These are phyloP conservation scores for Micronycteris hirsuta DNA, from an alignment of 2,113 vertebrate species.

Conservation along the genomic window DNA sequence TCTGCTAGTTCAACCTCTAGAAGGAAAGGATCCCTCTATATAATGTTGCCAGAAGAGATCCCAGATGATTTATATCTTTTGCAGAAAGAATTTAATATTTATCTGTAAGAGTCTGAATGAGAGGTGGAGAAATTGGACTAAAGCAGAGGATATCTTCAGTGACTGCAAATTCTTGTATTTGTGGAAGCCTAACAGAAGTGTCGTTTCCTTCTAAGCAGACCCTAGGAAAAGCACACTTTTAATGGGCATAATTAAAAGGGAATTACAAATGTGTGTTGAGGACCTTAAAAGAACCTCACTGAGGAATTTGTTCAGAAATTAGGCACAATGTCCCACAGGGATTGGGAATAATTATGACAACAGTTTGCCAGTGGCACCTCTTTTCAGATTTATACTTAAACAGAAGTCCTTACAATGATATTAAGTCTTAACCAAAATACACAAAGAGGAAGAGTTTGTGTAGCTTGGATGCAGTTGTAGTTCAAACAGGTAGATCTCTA, in stretches of 20 bases:
- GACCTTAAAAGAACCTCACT: conserved; percentile 1
- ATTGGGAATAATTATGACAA: conserved; percentile 2
- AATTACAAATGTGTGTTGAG: conserved; percentile 36
- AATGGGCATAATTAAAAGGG: conserved; percentile 41
- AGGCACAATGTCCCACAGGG: background rate
- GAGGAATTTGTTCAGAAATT: background rate
- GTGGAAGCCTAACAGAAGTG: conserved; percentile 36
- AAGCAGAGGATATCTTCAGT: conserved; percentile 63
- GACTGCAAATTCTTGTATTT: conserved; percentile 53
- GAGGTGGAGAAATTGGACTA: conserved; percentile 53
- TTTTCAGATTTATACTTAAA: conserved; percentile 14
- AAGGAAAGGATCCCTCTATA: conserved; percentile 60
- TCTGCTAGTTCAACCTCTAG: conserved; percentile 52
- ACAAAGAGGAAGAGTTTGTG: background rate
- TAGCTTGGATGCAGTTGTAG: background rate
- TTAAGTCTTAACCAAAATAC: background rate
- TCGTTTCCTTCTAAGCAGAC: conserved; percentile 45
- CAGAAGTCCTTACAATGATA: conserved; percentile 28
- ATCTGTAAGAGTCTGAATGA: conserved; percentile 51
- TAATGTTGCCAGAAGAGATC: conserved; percentile 49
- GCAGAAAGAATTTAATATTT: conserved; percentile 66
- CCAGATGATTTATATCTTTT: conserved; percentile 65
- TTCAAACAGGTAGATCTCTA: conserved; percentile 41
- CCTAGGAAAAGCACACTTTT: conserved; percentile 9
- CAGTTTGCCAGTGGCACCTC: background rate